phyloP scores from a whole-genome alignment of 2,113 vertebrate species.

The Drymodes brunneopygia region DNA sequence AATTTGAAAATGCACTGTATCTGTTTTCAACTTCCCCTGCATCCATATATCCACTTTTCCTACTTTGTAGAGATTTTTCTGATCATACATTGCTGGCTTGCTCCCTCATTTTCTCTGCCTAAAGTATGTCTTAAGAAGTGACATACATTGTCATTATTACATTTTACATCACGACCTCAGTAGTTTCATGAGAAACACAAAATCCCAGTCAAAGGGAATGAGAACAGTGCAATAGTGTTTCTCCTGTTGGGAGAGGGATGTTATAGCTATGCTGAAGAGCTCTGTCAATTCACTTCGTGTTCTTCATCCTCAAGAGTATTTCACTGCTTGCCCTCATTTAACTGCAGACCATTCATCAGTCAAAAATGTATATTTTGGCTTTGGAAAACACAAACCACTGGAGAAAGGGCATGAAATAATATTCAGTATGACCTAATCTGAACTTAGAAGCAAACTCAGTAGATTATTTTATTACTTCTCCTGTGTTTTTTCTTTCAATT shows the following conservation, averaged over 20 bases:
- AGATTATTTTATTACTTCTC: not conserved
- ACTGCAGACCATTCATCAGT: not conserved
- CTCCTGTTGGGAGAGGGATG: not conserved
- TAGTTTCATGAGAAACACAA: not conserved
- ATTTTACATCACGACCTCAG: not conserved
- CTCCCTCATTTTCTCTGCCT: not conserved
- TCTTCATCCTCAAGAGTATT: not conserved
- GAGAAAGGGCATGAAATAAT: not conserved
- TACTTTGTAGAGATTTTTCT: not conserved
- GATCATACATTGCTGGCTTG: not conserved
- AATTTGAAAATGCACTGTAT: not conserved
- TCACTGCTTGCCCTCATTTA: not conserved
- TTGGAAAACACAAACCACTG: not conserved
- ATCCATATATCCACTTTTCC: not conserved
- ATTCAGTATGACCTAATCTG: conserved; percentile 2
- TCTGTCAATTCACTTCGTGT: not conserved
- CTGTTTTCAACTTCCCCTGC: not conserved
- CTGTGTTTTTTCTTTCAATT: not conserved
- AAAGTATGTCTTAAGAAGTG: not conserved
- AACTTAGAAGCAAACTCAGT: not conserved
- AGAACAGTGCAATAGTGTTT: not conserved
- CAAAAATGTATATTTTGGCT: not conserved
- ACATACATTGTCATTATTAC: not conserved
- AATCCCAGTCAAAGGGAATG: not conserved
- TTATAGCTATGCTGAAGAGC: not conserved